phyloP scores from a whole-genome alignment of 2,797 vertebrate species.

The Tapirus indicus region DNA sequence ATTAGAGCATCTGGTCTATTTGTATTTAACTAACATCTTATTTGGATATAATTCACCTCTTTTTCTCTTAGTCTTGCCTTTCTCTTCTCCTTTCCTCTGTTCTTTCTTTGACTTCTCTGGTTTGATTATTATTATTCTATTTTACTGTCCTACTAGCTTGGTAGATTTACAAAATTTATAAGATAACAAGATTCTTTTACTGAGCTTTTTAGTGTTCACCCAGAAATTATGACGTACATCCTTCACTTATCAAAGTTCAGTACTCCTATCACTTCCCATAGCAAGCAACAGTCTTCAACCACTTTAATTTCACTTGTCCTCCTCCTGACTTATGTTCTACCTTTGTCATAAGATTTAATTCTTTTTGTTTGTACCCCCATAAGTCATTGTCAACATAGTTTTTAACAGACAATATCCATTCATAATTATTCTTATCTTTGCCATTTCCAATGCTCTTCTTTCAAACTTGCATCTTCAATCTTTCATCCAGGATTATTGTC shows the following conservation, averaged over 20 bases:
- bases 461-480: neutral
- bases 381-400: neutral
- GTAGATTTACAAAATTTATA: neutral
- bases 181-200: neutral
- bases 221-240: neutral
- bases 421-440: neutral
- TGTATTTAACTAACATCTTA: neutral
- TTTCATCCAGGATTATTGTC: neutral
- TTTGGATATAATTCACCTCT: neutral
- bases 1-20: neutral
- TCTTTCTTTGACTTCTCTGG: too few relatives aligned
- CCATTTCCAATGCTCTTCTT: neutral
- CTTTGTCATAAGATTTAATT: neutral
- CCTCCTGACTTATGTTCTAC: neutral
- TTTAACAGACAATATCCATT: neutral
- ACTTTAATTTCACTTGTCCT: neutral
- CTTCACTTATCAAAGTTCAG: neutral
- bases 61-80: neutral
- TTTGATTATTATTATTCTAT: neutral
- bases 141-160: neutral
- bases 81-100: neutral
- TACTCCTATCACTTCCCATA: neutral
- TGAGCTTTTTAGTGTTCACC: neutral
- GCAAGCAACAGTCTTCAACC: neutral
- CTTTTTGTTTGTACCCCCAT: neutral